Conservation (phyloP, 2,888 invertebrate species). For the Dione vanillae region DNA sequence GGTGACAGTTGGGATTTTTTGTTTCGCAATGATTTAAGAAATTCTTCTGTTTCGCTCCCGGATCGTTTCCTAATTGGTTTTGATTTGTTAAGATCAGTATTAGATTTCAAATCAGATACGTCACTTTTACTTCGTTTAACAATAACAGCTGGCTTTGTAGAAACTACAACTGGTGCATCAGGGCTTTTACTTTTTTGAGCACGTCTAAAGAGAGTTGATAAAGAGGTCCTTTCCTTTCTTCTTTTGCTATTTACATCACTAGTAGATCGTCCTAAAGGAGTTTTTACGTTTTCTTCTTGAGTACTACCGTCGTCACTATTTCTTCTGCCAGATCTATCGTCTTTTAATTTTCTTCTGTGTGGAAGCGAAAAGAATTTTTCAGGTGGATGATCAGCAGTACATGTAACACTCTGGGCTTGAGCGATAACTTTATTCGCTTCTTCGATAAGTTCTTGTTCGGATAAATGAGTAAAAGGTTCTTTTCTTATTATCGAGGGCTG, state of each 20-base stretch:
- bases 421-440: slow-evolving; percentile 90
- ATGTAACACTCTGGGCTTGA: slow-evolving; percentile 89
- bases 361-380: slow-evolving; percentile 88
- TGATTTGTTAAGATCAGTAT: slow-evolving; percentile 71
- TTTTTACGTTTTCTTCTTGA: slow-evolving; percentile 61
- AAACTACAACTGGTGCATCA: slow-evolving; percentile 78
- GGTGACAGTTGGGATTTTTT: slow-evolving; percentile 90
- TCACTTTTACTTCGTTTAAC: slow-evolving; percentile 87
- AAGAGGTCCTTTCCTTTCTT: slow-evolving; percentile 84
- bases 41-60: slow-evolving; percentile 86
- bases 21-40: slow-evolving; percentile 79
- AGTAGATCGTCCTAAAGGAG: slow-evolving; percentile 80
- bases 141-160: slow-evolving; percentile 68
- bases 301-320: slow-evolving; percentile 83
- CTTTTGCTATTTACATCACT: slow-evolving; percentile 82
- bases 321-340: slow-evolving; percentile 69
- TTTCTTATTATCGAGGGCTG: slow-evolving; percentile 66
- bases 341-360: slow-evolving; percentile 84
- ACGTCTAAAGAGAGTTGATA: slow-evolving; percentile 87
- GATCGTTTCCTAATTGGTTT: slow-evolving; percentile 84
- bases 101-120: slow-evolving; percentile 86
- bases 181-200: slow-evolving; percentile 82
- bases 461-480: slow-evolving; percentile 87
- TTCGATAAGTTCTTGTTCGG: slow-evolving; percentile 88
- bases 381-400: slow-evolving; percentile 85